These are phyloP conservation scores for Pherbina coryleti DNA, from an alignment of 2,888 invertebrate genomes.

Conservation along the genomic window DNA sequence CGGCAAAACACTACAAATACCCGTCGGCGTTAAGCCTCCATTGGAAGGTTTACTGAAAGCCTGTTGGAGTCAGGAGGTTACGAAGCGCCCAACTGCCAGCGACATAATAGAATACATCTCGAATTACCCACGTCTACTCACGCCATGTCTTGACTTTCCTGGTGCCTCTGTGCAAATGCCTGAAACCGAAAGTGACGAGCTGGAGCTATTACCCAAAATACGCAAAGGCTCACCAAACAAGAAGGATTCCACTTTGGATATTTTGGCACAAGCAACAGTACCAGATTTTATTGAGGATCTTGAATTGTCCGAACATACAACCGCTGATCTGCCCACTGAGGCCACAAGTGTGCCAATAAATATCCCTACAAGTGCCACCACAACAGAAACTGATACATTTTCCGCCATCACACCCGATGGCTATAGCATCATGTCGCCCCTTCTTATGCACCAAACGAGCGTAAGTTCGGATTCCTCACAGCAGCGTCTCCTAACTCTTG, in stretches of 20 bases:
- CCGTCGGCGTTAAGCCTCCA: constrained; percentile 82
- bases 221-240: constrained; percentile 51
- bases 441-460: constrained; percentile 49
- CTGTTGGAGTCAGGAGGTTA: constrained; percentile 82
- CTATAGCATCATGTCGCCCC: constrained; percentile 62
- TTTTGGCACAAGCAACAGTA: constrained; percentile 40
- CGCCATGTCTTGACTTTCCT: constrained; percentile 84
- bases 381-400: constrained; percentile 40
- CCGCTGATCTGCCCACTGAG: constrained; percentile 35
- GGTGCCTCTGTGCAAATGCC: constrained; percentile 81
- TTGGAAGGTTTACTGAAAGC: constrained; percentile 85
- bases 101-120: constrained; percentile 87
- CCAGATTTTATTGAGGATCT: constrained; percentile 35
- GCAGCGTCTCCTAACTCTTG: constrained; percentile 24
- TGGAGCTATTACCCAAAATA: constrained; percentile 58
- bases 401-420: constrained; percentile 59
- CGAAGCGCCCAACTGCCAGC: constrained; percentile 80
- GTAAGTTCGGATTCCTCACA: constrained; percentile 40
- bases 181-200: constrained; percentile 70
- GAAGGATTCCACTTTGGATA: constrained; percentile 48
- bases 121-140: constrained; percentile 80
- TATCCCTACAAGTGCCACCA: not conserved
- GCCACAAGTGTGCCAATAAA: constrained; percentile 7
- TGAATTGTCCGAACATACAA: constrained; percentile 26
- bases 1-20: constrained; percentile 81